These are phyloP conservation scores for Dendroctonus ponderosae DNA, from an alignment of 1,140 invertebrate genomes.

Conservation along the genomic window DNA sequence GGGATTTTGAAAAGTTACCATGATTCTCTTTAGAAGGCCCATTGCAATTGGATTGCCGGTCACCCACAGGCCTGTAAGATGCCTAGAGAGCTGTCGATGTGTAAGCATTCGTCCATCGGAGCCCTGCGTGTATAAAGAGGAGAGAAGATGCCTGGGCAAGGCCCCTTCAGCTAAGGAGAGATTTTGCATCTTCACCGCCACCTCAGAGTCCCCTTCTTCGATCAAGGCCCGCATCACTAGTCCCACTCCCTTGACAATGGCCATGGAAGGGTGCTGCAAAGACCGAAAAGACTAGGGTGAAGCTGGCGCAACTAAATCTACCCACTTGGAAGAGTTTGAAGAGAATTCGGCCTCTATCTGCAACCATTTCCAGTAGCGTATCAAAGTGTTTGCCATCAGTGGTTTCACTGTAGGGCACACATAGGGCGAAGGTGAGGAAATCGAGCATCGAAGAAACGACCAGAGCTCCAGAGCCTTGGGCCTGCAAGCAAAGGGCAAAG, in stretches of 20 bases:
- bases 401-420: slow-evolving; percentile 98
- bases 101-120: slow-evolving; percentile 74
- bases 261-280: slow-evolving; percentile 87
- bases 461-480: slow-evolving; percentile 75
- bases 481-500: slow-evolving; percentile 53
- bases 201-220: slow-evolving; percentile 90
- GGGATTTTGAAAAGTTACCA: slow-evolving; percentile 61
- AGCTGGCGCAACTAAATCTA: slow-evolving; percentile 1
- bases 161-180: slow-evolving; percentile 96
- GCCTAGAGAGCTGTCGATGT: slow-evolving; percentile 89
- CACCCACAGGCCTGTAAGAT: slow-evolving; percentile 97
- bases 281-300: slow-evolving; percentile 4
- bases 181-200: slow-evolving; percentile 93
- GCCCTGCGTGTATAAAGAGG: slow-evolving; percentile 85
- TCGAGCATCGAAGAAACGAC: slow-evolving; percentile 95
- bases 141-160: slow-evolving; percentile 86
- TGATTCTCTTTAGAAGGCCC: slow-evolving; percentile 81
- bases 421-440: slow-evolving; percentile 97
- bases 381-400: slow-evolving; percentile 98
- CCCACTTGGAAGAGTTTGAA: slow-evolving; percentile 91
- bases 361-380: slow-evolving; percentile 89
- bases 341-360: slow-evolving; percentile 82
- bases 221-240: slow-evolving; percentile 96
- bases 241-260: slow-evolving; percentile 97
- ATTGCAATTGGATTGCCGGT: slow-evolving; percentile 91